A percentile compares a stretch with the other conserved stretches of the same genome.
Evolutionary conservation across 2,797 vertebrate species (phyloP).

Genomic region (Stomatorhinus walkeri): DNA sequence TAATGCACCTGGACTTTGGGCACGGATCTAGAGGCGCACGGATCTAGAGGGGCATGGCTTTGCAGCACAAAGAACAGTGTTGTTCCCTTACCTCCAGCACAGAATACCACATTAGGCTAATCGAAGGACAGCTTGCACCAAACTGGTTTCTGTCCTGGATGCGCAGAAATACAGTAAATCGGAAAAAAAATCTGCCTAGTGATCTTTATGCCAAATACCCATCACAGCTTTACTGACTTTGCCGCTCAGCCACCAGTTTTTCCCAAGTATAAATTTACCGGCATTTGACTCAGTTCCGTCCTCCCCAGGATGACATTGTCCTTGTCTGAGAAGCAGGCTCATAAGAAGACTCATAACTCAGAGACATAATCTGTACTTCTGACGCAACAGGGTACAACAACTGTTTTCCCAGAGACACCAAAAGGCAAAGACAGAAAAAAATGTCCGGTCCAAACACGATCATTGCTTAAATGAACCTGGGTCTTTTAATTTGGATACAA

Average conservation of each 20-base stretch:
- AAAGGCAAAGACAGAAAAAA: neutral
- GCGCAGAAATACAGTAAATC: neutral
- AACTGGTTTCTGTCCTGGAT: neutral
- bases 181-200: neutral
- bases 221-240: neutral
- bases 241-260: neutral
- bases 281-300: neutral
- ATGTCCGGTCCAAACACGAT: neutral
- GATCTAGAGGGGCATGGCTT: neutral
- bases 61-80: neutral
- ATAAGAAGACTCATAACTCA: neutral
- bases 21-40: neutral
- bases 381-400: neutral
- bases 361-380: neutral
- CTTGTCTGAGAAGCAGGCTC: neutral
- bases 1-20: neutral
- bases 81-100: neutral
- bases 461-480: neutral
- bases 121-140: neutral
- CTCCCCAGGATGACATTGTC: neutral
- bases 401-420: neutral
- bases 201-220: neutral
- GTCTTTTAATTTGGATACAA: neutral
- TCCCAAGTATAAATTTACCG: neutral
- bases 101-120: neutral